phyloP scores from a whole-genome alignment of 1,140 invertebrate genomes.

The Drosophila parabipectinata region DNA sequence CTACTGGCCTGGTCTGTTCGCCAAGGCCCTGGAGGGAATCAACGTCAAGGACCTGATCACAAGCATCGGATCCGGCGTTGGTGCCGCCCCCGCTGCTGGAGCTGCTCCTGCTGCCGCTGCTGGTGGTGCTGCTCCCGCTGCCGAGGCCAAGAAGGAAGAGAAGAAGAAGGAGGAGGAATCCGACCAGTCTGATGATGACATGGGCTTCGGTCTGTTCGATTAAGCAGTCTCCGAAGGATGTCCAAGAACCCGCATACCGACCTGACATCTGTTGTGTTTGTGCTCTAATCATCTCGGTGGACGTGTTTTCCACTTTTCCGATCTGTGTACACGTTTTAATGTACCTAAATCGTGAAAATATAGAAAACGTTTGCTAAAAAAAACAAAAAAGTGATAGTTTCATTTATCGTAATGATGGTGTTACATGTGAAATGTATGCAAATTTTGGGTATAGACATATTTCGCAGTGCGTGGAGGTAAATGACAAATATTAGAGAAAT shows the following conservation, averaged over 20 bases:
- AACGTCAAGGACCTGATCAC: conserved; percentile 97
- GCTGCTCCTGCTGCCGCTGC: conserved; percentile 86
- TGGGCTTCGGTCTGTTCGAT: conserved; percentile 96
- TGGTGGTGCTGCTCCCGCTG: conserved; percentile 88
- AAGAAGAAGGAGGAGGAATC: conserved; percentile 93
- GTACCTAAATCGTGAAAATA: conserved; percentile 77
- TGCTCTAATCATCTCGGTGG: conserved; percentile 29
- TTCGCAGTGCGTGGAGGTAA: too few species aligned
- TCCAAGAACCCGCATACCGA: conserved; percentile 26
- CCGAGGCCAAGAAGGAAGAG: conserved; percentile 89
- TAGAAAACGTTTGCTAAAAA: conserved; percentile 60
- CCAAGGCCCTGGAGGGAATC: conserved; percentile 97
- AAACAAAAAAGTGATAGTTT: not conserved
- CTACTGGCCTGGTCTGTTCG: conserved; percentile 99
- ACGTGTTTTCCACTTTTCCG: conserved; percentile 56
- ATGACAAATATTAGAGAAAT: too few species aligned
- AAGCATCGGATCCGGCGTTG: conserved; percentile 97
- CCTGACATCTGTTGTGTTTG: conserved; percentile 49
- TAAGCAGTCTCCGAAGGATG: conserved; percentile 84
- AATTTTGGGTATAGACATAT: too few species aligned
- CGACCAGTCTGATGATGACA: conserved; percentile 96
- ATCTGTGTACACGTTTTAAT: conserved; percentile 79
- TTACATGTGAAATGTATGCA: not conserved
- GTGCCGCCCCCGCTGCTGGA: conserved; percentile 90
- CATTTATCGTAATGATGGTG: not conserved